Base-by-base conservation (phyloP, 2,113 vertebrate species). In the Chinchilla lanigera region DNA sequence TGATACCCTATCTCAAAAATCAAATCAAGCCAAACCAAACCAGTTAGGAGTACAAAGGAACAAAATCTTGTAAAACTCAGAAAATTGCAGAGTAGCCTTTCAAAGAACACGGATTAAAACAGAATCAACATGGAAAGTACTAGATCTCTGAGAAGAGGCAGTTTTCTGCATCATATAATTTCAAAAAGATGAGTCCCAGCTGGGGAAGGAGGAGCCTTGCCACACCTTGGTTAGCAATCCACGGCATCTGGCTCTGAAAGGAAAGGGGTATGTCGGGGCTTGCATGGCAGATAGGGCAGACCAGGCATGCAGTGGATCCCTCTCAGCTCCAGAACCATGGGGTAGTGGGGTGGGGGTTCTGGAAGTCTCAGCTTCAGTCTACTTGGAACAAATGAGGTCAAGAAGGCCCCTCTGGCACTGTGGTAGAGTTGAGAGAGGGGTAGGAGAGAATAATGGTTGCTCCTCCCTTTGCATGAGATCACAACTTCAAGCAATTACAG, bases 211-310 rank as follows among this genome's bases (percentile, higher is more conserved):
- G 95, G 95, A 90, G 77, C 93, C 92, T 82, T 85, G 98, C 98
- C 99, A 98, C 99, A 98, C 99, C 99, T 98, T 78, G 80, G 97
- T 98, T 90, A 99, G 98, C 96, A 98, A 99, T 99, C 93, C n/a
- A 7, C 87, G 98, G 98, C 98, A 99, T 99, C 98, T 96, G 98
- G 97, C 60, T 96, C 98, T 73, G 69, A 93, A 89, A 98, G 98
- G 98, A 98, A 97, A 50, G 80, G 96, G 96, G 78, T 98, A 56
- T 98, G 99, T 97, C 94, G 1, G 97, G 98, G 98, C 99, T 98
- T 97, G 99, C 92, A 96, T n/a, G 86, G 96, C 97, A 58, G 85
- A 78, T 35, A 11, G 98, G 98, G 97, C 38, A 93, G 93, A 97
- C 67, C 3, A 16, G 98, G 97, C 97, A 92, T n/a, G 97, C 88